Conservation (phyloP, 2,797 vertebrate genomes). For the Ptychobarbus kaznakovi region DNA sequence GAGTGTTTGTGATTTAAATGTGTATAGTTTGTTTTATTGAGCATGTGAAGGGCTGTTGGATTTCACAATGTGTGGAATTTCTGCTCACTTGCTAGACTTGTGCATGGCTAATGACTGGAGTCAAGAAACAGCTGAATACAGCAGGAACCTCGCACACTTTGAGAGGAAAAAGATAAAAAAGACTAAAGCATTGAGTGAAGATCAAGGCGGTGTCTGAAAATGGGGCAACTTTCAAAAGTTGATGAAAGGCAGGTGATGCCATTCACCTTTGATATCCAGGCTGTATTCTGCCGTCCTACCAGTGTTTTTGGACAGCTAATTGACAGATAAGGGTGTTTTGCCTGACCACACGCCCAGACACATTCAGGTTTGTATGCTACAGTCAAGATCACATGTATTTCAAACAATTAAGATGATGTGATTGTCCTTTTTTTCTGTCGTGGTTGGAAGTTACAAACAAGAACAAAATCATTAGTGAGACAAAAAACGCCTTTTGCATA, state of each 20-base stretch:
- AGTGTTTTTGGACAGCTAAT: constrained; percentile 17
- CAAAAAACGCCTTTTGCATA: not conserved
- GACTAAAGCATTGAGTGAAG: constrained; percentile 23
- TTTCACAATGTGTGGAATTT: constrained; percentile 15
- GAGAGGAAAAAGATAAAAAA: not conserved
- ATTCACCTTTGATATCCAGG: constrained; percentile 45
- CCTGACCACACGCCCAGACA: not conserved
- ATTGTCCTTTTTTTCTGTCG: not conserved
- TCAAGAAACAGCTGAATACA: constrained; percentile 33
- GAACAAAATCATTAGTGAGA: not conserved
- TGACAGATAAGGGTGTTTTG: constrained; percentile 30
- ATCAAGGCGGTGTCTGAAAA: constrained; percentile 42
- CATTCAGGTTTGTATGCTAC: not conserved
- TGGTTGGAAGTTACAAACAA: not conserved
- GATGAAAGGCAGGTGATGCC: constrained; percentile 30
- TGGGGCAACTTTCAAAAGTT: constrained; percentile 40
- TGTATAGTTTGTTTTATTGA: constrained; percentile 24
- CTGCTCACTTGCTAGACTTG: constrained; percentile 13
- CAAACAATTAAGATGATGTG: not conserved
- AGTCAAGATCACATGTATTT: not conserved
- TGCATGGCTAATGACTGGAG: constrained; percentile 14
- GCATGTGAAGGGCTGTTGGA: not conserved
- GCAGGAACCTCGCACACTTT: constrained; percentile 9
- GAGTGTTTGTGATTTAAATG: not conserved
- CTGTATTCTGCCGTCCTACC: not conserved